Percentiles rank a stretch among this genome's conserved stretches.
These are phyloP conservation scores for Polia nebulosa DNA, from an alignment of 2,888 invertebrate species.

Conservation along the genomic window DNA sequence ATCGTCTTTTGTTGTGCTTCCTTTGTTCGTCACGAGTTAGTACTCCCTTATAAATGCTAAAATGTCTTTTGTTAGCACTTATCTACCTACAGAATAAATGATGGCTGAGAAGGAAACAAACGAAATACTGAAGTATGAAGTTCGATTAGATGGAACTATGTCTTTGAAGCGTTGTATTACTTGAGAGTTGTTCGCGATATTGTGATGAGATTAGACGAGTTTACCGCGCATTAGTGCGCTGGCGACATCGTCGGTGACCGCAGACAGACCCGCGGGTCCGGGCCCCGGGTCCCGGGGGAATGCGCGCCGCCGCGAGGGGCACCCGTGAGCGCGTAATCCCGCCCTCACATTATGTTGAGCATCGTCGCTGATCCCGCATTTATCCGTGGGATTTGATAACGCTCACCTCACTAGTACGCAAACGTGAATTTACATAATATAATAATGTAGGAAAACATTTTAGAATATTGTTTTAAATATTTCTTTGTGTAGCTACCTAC, in stretches of 20 bases:
- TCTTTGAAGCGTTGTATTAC: slow-evolving; percentile 5
- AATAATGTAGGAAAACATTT: slow-evolving; percentile 20
- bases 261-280: not conserved
- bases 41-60: slow-evolving; percentile 14
- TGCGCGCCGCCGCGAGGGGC: slow-evolving; percentile 24
- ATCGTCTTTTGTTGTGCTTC: slow-evolving; percentile 32
- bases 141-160: slow-evolving; percentile 22
- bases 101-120: slow-evolving; percentile 2
- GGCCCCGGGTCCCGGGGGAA: slow-evolving; percentile 1
- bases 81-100: slow-evolving; percentile 8
- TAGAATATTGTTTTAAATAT: slow-evolving; percentile 7
- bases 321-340: slow-evolving; percentile 47
- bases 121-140: not conserved
- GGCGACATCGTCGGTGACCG: slow-evolving; percentile 6
- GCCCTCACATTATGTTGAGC: slow-evolving; percentile 58
- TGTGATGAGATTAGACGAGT: slow-evolving; percentile 31
- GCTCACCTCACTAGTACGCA: slow-evolving; percentile 48
- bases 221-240: slow-evolving; percentile 26
- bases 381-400: slow-evolving; percentile 58
- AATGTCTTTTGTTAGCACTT: slow-evolving; percentile 25
- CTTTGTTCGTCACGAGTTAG: slow-evolving; percentile 33
- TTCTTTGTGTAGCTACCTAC: not conserved
- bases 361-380: slow-evolving; percentile 54
- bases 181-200: slow-evolving; percentile 17
- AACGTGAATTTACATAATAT: slow-evolving; percentile 52